Base-by-base conservation (phyloP, 1,140 invertebrate species). In the Muscidifurax raptorellus region DNA sequence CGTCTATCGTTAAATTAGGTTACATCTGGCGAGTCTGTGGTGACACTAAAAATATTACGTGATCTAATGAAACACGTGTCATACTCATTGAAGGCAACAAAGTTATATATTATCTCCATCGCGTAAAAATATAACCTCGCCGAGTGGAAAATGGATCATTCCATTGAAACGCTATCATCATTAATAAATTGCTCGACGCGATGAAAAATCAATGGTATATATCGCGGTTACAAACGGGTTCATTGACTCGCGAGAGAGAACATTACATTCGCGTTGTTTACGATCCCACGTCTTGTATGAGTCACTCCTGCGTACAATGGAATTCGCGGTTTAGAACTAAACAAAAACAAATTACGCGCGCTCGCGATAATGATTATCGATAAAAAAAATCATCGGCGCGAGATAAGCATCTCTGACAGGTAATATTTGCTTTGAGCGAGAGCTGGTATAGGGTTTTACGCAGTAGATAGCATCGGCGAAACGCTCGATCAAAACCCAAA, bases 341-440 rank as follows among this genome's bases (percentile, higher is more conserved):
- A 74, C n/a, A 15, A 71, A 71, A 80, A 79, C 7, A 80, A 64
- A 79, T 74, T 25, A 84, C n/a, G 47, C 30, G 25, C 25, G 9
- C 25, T 28, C 12, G 67, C 67, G 67, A 84, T 84, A 84, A 84
- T 80, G 18, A 72, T 79, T 84, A 74, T 80, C 69, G 76, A 84
- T 74, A 44, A 74, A 59, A 47, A 77, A 40, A 52, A 47, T 10
- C 40, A 72, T 36, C 27, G 10, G 67, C 10, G 36, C 13, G 22
- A 64, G 83, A 76, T 84, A 80, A 67, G 25, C 13, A 64, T 75
- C 83, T 74, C 30, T 76, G 52, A 76, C 52, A 75, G 83, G 69
- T 84, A 80, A 80, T 84, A 75, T 80, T 84, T 84, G 47, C 69
- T 71, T 40, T 52, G 71, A 78, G 78, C 71, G 71, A 47, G 15